Conservation (phyloP, 2,797 vertebrate species). For the Propithecus perrieri region DNA sequence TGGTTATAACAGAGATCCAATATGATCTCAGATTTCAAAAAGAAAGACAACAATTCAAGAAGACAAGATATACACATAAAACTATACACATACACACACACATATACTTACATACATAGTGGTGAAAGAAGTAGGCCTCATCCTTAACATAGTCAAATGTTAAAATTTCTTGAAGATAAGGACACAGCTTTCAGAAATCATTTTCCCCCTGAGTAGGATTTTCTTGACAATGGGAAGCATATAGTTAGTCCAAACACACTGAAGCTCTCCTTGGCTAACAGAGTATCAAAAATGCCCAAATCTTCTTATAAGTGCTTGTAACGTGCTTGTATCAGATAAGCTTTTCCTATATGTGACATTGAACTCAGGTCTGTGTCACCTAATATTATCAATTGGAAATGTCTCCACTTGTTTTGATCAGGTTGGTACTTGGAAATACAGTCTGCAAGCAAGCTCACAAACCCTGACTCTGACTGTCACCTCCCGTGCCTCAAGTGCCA, state of each 20-base stretch:
- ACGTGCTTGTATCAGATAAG: background rate
- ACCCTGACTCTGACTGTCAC: conserved; percentile 83
- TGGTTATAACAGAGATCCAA: background rate
- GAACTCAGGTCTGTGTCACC: background rate
- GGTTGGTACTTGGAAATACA: conserved; percentile 83
- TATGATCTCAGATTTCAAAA: conserved; percentile 17
- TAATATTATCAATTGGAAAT: background rate
- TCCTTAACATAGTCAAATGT: background rate
- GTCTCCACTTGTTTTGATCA: conserved; percentile 66
- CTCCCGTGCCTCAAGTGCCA: conserved; percentile 78
- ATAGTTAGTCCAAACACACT: background rate
- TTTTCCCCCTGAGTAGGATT: background rate
- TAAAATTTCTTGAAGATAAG: background rate
- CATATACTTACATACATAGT: background rate
- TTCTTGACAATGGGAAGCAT: background rate
- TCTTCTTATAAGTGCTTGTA: background rate
- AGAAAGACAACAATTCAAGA: background rate
- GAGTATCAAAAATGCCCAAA: background rate
- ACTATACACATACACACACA: background rate
- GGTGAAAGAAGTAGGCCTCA: background rate
- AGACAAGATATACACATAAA: background rate
- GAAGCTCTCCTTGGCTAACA: background rate
- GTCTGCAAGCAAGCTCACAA: conserved; percentile 75
- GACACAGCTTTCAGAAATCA: background rate
- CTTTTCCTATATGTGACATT: background rate